Evolutionary conservation across 2,888 invertebrate species (phyloP).

Genomic region (Antheraea yamamai): DNA sequence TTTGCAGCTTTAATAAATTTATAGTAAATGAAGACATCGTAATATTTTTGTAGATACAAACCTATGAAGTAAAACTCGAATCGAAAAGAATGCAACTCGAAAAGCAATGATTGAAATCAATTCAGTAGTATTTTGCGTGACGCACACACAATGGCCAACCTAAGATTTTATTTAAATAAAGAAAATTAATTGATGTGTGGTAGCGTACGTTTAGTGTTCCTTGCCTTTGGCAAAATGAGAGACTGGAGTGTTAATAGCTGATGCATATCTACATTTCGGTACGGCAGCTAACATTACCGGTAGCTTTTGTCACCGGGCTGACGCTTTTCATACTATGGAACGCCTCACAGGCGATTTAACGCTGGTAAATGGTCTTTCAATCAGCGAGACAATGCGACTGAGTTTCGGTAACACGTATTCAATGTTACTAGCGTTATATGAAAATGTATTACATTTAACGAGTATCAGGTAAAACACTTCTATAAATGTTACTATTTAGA

Average conservation of each 20-base stretch:
- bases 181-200: not conserved
- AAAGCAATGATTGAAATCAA: no score
- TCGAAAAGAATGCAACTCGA: no score
- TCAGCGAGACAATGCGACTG: slow-evolving; percentile 20
- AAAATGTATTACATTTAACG: not conserved
- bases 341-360: slow-evolving; percentile 26
- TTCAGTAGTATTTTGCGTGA: no score
- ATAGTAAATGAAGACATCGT: no score
- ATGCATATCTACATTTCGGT: slow-evolving; percentile 61
- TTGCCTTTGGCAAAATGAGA: slow-evolving; percentile 38
- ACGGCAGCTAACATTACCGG: slow-evolving; percentile 40
- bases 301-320: slow-evolving; percentile 44
- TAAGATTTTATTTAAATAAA: not conserved
- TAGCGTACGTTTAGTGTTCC: slow-evolving; percentile 17
- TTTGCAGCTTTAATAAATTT: no score
- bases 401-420: slow-evolving; percentile 3
- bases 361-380: slow-evolving; percentile 37
- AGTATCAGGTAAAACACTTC: no score
- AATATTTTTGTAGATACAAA: no score
- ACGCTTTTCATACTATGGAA: slow-evolving; percentile 25
- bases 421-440: not conserved
- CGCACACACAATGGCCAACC: no score
- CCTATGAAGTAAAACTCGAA: no score
- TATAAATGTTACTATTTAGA: no score
- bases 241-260: slow-evolving; percentile 62